phyloP scores from a whole-genome alignment of 1,140 invertebrate genomes.

The Acromyrmex echinatior region DNA sequence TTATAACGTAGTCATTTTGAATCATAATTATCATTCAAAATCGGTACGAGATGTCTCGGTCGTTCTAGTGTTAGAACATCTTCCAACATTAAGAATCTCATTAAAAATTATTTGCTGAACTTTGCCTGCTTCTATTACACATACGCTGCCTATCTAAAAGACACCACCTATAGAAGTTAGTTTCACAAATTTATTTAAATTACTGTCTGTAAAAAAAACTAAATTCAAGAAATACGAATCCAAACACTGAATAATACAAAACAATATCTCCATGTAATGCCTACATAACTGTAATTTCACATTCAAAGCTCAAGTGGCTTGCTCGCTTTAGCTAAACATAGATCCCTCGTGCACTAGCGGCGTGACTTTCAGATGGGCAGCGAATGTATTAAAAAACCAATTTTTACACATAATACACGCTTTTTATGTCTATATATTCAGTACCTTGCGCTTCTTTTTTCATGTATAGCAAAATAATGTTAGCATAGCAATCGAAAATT shows the following conservation, averaged over 20 bases:
- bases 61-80: neutral
- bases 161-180: too few relatives aligned
- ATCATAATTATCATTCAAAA: neutral
- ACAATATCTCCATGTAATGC: too few relatives aligned
- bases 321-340: too few relatives aligned
- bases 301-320: too few relatives aligned
- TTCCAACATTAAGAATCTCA: neutral
- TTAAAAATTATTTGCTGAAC: constrained; percentile 24
- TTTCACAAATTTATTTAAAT: too few relatives aligned
- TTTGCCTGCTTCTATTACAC: neutral
- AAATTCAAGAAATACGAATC: too few relatives aligned
- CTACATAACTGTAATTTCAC: too few relatives aligned
- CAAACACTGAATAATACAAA: too few relatives aligned
- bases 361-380: too few relatives aligned
- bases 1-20: neutral
- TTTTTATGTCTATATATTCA: neutral
- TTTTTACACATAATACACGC: neutral
- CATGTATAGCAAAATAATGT: neutral
- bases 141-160: too few relatives aligned
- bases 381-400: neutral
- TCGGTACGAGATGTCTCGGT: neutral
- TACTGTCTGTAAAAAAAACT: too few relatives aligned
- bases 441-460: neutral
- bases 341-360: too few relatives aligned
- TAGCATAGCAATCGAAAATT: constrained; percentile 13